phyloP scores from a whole-genome alignment of 2,888 invertebrate species.

The Epinotia bilunana region DNA sequence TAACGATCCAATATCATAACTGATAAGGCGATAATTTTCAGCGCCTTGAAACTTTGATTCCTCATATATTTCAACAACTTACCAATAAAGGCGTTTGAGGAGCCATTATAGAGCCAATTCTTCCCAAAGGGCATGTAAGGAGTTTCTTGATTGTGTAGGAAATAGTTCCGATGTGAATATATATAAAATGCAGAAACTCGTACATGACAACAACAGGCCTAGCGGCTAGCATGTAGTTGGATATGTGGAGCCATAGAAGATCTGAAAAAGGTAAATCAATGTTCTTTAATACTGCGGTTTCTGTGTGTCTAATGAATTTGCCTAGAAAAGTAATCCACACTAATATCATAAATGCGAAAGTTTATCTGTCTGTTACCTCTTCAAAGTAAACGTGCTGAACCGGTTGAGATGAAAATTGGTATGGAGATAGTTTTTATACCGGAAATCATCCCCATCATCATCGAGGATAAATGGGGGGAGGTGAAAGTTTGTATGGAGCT shows the following conservation, averaged over 20 bases:
- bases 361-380: too few species aligned
- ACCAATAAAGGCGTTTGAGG: constrained; percentile 88
- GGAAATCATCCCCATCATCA: too few species aligned
- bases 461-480: too few species aligned
- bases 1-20: neutral
- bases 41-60: too few species aligned
- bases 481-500: too few species aligned
- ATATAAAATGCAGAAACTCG: constrained; percentile 86
- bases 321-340: too few species aligned
- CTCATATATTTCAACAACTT: constrained; percentile 47
- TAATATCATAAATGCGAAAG: too few species aligned
- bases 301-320: neutral
- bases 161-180: constrained; percentile 88
- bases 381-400: too few species aligned
- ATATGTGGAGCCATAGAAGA: constrained; percentile 74
- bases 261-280: constrained; percentile 56
- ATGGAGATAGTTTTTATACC: too few species aligned
- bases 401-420: too few species aligned
- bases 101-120: constrained; percentile 87
- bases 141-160: constrained; percentile 87
- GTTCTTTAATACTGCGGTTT: neutral
- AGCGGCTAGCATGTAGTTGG: constrained; percentile 83
- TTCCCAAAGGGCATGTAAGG: constrained; percentile 86
- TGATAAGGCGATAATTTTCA: neutral
- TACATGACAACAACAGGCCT: constrained; percentile 86